Conservation (phyloP, 2,888 invertebrate species). For the Calliphora vomitoria region DNA sequence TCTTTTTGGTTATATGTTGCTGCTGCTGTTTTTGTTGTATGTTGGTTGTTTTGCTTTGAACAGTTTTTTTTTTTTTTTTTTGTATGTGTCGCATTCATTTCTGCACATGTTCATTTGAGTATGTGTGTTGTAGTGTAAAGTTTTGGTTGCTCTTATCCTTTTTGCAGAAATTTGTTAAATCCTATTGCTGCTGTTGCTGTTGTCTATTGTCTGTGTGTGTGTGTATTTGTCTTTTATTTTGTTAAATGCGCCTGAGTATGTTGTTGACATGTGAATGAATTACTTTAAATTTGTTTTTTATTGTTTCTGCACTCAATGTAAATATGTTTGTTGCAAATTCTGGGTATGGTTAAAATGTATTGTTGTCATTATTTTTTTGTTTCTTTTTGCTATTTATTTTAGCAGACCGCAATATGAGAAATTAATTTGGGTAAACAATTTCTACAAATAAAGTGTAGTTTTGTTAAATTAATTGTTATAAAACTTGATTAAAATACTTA, state of each 20-base stretch:
- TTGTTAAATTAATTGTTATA: not conserved
- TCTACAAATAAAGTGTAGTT: not conserved
- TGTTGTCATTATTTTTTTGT: not conserved
- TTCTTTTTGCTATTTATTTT: not conserved
- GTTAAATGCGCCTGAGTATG: constrained; percentile 68
- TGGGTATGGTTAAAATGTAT: constrained; percentile 18
- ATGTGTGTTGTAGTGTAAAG: constrained; percentile 16
- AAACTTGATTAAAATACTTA: no score
- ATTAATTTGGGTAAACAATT: not conserved
- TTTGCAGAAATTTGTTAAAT: constrained; percentile 45
- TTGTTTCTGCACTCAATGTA: constrained; percentile 50
- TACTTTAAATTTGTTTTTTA: constrained; percentile 70
- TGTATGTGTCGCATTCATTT: constrained; percentile 65
- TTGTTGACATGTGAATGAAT: constrained; percentile 76
- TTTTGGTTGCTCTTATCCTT: constrained; percentile 58
- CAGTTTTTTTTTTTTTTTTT: constrained; percentile 40
- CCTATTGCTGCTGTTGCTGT: constrained; percentile 42
- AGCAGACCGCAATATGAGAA: constrained; percentile 7
- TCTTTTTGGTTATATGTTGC: constrained; percentile 8
- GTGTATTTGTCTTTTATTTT: constrained; percentile 43
- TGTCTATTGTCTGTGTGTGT: constrained; percentile 5
- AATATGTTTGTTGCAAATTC: constrained; percentile 45
- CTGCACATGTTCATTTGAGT: constrained; percentile 33
- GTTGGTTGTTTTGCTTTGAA: constrained; percentile 36
- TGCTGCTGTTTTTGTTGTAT: constrained; percentile 32